These are phyloP conservation scores for Malthinus seriepunctatus DNA, from an alignment of 2,888 invertebrate species.

Conservation along the genomic window DNA sequence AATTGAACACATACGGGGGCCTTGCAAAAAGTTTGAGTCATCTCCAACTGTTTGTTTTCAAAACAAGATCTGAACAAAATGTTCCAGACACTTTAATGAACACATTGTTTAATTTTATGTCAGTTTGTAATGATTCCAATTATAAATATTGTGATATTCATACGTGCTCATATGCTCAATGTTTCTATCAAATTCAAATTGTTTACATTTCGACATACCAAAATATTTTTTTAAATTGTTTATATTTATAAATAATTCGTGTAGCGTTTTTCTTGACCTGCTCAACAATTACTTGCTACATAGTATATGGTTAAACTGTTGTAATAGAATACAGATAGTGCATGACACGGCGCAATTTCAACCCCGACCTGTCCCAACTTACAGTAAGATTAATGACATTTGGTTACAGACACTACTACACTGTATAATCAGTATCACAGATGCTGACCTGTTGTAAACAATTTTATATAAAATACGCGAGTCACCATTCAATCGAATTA, in stretches of 20 bases:
- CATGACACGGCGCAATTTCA: conserved; percentile 49
- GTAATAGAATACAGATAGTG: conserved; percentile 43
- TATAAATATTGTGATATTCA: no score
- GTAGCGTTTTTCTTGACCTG: conserved; percentile 38
- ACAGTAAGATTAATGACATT: conserved; percentile 51
- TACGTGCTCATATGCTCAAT: no score
- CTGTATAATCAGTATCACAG: conserved; percentile 25
- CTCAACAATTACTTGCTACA: conserved; percentile 28
- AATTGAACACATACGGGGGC: no score
- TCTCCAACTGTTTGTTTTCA: no score
- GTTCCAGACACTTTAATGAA: no score
- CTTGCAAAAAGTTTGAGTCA: no score
- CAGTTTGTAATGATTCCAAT: no score
- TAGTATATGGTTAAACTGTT: conserved; percentile 36
- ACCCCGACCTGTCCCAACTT: conserved; percentile 48
- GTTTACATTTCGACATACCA: no score
- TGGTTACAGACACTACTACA: conserved; percentile 31
- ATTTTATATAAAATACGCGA: conserved; percentile 18
- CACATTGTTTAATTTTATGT: no score
- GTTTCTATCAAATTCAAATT: no score
- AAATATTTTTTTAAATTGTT: no score
- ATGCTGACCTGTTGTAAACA: conserved; percentile 21
- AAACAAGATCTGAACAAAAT: no score
- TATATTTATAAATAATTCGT: not conserved
- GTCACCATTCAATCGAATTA: conserved; percentile 11